Evolutionary conservation across 30 jellyfish, hydroid and myxozoan genomes (phyloP), one percentile per base, ranked within the genome.

Genomic region (Phacellophora camtschatica): DNA sequence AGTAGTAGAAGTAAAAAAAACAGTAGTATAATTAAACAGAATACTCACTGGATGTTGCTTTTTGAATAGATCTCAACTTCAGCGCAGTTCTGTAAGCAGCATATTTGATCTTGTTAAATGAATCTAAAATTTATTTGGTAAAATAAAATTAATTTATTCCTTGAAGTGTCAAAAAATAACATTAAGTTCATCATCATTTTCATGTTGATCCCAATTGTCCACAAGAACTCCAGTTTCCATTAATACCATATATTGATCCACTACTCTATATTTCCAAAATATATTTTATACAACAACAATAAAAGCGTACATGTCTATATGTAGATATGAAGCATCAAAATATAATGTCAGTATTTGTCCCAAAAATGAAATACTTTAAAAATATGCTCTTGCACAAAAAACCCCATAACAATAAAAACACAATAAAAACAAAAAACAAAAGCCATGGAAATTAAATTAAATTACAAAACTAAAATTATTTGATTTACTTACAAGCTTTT

Each of bases 31-130:
- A 10, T 41, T 10, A 16, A 8, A 8, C 55, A 41, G 36, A 12
- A 20, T 56, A 64, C 94, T 19, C 69, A 82, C 94, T 62, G 28
- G 55, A 68, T 9, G 74, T 69, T 22, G 82, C 94, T 41, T 82
- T 82, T 71, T 82, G 94, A 32, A 82, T 45, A 0, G 85, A 69
- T 68, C 94, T 37, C 30, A 82, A 55, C 59, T 82, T 82, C 51
- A 72, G 18, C 43, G 94, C 94, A 35, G 86, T 82, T 46, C 94
- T 82, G 34, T 82, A 82, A 6, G 94, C 94, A 54, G 94, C 94
- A 68, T 82, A 82, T 59, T 69, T 70, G 49, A 82, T 82, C 16
- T 70, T 82, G 42, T 71, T 30, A 15, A 82, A 43, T 1, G 80
- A 25, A 23, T 20, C 94, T 82, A 54, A 31, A 49, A 66, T n/a